Conservation (phyloP, 2,113 vertebrate species). For the Rhagologus leucostigma region DNA sequence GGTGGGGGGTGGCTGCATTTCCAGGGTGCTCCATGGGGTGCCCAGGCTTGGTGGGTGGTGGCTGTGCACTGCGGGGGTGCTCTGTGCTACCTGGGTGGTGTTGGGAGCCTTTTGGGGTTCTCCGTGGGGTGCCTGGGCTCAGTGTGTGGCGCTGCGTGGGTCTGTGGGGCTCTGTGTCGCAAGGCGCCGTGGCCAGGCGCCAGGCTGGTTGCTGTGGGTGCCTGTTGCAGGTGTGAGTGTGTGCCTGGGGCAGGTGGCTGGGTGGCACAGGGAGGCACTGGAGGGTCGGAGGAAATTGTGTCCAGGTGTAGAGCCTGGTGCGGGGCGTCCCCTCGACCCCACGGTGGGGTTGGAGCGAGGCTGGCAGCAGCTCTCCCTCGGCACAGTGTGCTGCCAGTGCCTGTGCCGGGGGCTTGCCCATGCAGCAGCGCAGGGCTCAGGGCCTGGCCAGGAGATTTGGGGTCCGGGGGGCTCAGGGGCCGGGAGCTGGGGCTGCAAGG, state of each 20-base stretch:
- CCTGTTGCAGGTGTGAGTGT: accelerated
- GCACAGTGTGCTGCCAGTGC: not conserved
- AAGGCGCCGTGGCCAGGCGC: not conserved
- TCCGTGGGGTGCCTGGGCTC: accelerated
- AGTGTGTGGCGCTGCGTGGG: not conserved
- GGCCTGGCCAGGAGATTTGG: too few species aligned
- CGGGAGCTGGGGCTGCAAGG: accelerated
- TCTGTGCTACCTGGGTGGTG: not conserved
- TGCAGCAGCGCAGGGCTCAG: accelerated
- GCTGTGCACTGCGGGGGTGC: not conserved
- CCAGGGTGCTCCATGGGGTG: not conserved
- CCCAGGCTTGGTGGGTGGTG: not conserved
- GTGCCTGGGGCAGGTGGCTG: not conserved
- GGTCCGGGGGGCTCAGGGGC: not conserved
- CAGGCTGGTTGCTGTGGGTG: not conserved
- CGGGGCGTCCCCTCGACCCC: accelerated
- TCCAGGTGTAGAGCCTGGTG: accelerated
- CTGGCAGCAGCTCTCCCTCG: not conserved
- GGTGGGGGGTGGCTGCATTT: too few species aligned
- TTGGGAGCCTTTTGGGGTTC: not conserved
- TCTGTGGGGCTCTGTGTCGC: not conserved
- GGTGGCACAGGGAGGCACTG: not conserved
- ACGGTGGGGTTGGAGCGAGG: accelerated
- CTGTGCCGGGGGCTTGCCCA: not conserved
- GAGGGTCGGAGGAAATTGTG: not conserved